phyloP scores from a whole-genome alignment of 2,113 vertebrate species.

The Clarias magur region DNA sequence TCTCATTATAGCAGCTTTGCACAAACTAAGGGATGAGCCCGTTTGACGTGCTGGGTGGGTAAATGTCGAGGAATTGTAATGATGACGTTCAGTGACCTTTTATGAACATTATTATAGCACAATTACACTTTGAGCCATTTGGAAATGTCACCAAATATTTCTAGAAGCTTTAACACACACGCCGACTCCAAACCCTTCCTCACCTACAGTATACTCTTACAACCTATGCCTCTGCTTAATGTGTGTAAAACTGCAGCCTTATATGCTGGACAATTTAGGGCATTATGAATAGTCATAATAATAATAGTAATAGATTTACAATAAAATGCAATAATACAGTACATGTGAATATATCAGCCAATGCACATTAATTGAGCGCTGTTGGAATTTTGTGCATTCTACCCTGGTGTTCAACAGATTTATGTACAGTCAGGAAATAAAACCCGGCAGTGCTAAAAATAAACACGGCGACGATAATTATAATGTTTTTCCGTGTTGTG shows the following conservation, averaged over 20 bases:
- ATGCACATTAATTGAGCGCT: not conserved
- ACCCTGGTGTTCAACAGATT: not conserved
- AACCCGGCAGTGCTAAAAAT: constrained; percentile 26
- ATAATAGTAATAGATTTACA: not conserved
- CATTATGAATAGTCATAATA: not conserved
- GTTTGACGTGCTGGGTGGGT: not conserved
- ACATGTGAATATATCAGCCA: not conserved
- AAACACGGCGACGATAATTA: not conserved
- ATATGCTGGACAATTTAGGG: not conserved
- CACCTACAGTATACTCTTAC: too few relatives aligned
- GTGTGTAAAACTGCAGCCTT: not conserved
- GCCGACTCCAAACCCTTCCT: not conserved
- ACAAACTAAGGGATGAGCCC: not conserved
- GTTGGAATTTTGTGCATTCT: not conserved
- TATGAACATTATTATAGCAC: not conserved
- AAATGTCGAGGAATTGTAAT: not conserved
- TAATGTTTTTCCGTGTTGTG: not conserved
- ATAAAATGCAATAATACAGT: too few relatives aligned
- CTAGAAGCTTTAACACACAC: not conserved
- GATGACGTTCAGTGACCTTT: not conserved
- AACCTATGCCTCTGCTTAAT: not conserved
- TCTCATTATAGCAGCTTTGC: not conserved
- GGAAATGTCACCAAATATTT: not conserved
- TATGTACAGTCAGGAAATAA: not conserved
- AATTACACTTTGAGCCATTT: not conserved